Percentiles rank a stretch among this genome's conserved stretches.
Conservation (phyloP, 2,888 invertebrate species). For the Plagodis pulveraria region DNA sequence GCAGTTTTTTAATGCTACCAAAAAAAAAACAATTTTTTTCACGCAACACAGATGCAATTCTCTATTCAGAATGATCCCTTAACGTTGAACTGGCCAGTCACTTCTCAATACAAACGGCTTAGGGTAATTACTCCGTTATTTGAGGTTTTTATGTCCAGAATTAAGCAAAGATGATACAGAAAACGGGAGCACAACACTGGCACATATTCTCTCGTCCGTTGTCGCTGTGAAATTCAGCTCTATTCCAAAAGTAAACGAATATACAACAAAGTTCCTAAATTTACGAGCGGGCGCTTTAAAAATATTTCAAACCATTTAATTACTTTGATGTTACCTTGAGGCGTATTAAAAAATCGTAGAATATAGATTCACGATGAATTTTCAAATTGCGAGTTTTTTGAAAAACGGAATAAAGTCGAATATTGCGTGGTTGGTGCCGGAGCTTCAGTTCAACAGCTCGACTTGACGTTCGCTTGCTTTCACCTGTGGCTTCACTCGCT, state of each 20-base stretch:
- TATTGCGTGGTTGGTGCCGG: not conserved
- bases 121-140: no score
- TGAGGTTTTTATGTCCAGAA: no score
- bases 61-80: no score
- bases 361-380: not conserved
- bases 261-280: slow-evolving; percentile 3
- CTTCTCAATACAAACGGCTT: no score
- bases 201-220: not conserved
- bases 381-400: not conserved
- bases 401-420: not conserved
- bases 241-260: slow-evolving; percentile 12
- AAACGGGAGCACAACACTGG: not conserved
- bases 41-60: no score
- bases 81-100: no score
- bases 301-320: slow-evolving; percentile 16
- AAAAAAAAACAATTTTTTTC: no score
- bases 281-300: slow-evolving; percentile 7
- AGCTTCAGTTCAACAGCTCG: not conserved
- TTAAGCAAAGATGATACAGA: no score
- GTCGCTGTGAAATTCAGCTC: slow-evolving; percentile 4
- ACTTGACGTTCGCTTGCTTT: no score
- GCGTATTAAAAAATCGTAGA: slow-evolving; percentile 12
- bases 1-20: no score
- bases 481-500: not conserved
- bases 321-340: slow-evolving; percentile 11